Evolutionary conservation across 2,113 vertebrate species (phyloP), one percentile per base, ranked within the genome.

Genomic region (Callionymus lyra): DNA sequence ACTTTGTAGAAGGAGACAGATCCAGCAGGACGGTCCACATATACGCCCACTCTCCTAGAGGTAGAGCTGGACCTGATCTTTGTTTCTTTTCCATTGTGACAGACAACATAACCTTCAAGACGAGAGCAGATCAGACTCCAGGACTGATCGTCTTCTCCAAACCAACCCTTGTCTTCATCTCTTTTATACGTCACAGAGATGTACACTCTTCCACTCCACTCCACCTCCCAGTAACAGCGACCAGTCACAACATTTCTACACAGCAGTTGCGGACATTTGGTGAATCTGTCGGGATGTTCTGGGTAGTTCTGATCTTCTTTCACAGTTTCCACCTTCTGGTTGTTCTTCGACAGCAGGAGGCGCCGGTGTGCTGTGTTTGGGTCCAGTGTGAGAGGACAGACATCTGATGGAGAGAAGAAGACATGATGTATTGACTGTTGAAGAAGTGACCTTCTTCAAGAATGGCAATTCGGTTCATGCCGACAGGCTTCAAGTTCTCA

Each of bases 341-440:
- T 9, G 15, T 8, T 2, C 1, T 44, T 32, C 1, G 42, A 44
- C 2, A 44, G n/a, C n/a, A n/a, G n/a, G n/a, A n/a, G n/a, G n/a
- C n/a, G n/a, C n/a, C n/a, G n/a, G n/a, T n/a, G n/a, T 4, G 21
- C 42, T 9, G 42, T 44, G 42, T 44, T n/a, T 15, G 16, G 16
- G 4, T 44, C 42, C 31, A 44, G 16, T 2, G 32, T 34, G 15
- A 17, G 41, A 15, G 19, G 5, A 14, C n/a, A 31, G 6, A 31
- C 2, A 27, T 42, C 41, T 42, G 41, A 15, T 14, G 6, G n/a
- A 36, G 12, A 42, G 9, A 14, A 31, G 41, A 31, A 9, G 8
- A 42, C 1, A 1, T 11, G 21, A 10, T n/a, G n/a, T n/a, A n/a
- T n/a, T n/a, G n/a, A n/a, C n/a, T n/a, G n/a, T n/a, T n/a, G n/a